Conservation (phyloP, 1,140 invertebrate species). For the Asbolus verrucosus region DNA sequence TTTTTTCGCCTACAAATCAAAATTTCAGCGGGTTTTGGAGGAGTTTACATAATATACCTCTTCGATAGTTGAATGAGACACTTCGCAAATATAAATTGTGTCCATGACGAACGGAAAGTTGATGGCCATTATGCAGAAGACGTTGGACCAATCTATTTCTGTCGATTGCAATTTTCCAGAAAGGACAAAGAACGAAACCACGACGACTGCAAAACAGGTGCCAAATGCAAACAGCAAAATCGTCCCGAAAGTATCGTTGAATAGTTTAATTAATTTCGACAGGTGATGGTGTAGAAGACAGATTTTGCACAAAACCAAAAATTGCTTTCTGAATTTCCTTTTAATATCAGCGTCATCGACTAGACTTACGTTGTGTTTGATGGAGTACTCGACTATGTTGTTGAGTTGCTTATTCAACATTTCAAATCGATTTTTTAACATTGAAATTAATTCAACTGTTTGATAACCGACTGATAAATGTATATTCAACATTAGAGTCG, state of each 20-base stretch:
- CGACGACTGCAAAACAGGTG: conserved; percentile 43
- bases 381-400: not conserved
- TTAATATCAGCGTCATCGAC: too few relatives aligned
- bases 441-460: not conserved
- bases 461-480: conserved; percentile 7
- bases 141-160: not conserved
- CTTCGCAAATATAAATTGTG: conserved; percentile 44
- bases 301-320: not conserved
- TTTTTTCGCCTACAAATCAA: not conserved
- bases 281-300: not conserved
- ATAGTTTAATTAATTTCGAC: conserved; percentile 38
- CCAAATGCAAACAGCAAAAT: conserved; percentile 47
- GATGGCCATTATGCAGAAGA: not conserved
- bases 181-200: not conserved
- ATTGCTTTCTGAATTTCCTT: not conserved
- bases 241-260: conserved; percentile 50
- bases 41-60: too few relatives aligned
- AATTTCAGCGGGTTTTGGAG: too few relatives aligned
- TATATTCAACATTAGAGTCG: not conserved
- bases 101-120: conserved; percentile 32
- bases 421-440: not conserved
- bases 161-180: not conserved
- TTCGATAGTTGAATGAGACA: conserved; percentile 22
- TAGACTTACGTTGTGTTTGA: not conserved
- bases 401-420: conserved; percentile 22